Base-by-base conservation (phyloP, 2,797 vertebrate genomes). In the Denticeps clupeoides region DNA sequence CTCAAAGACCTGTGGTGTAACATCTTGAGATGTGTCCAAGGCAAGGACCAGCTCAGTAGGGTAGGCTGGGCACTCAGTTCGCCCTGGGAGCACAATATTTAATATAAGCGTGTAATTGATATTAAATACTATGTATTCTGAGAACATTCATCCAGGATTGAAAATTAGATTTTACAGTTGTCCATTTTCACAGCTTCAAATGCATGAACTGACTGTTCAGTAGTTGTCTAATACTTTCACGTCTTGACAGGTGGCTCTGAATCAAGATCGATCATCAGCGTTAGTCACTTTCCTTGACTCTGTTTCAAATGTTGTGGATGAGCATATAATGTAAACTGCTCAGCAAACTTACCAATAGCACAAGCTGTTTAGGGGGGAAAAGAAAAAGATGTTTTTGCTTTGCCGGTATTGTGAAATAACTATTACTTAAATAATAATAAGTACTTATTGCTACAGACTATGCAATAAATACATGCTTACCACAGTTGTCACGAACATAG, bases 21-120 rank as follows among this genome's bases (percentile, higher is more conserved):
- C 76, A 0, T 81, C 81, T 0, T 47, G 59, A 1, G 89, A 93
- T 83, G 87, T 83, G 64, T 94, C 90, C 32, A 95, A 69, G 32
- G 78, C 86, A 11, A 97, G 83, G 19, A 86, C 85, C 71, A 91
- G 73, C 69, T 94, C 89, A 0, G 86, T 90, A 33, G 85, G 91
- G 66, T 81, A 87, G 9, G 46, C 70, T 1, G 88, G 89, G 41
- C 89, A 91, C 1, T 38, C 53, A 0, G 58, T 55, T 8, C 45
- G 29, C 57, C 54, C 83, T 89, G 24, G 0, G 49, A 2, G 16
- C 10, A 38, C 21, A 37, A 37, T 19, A 45, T 25, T n/a, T n/a
- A n/a, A n/a, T n/a, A n/a, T n/a, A n/a, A n/a, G n/a, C n/a, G n/a
- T n/a, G n/a, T n/a, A n/a, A n/a, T n/a, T n/a, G n/a, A n/a, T n/a